Evolutionary conservation across 2,888 invertebrate species (phyloP), one percentile per base, ranked within the genome.

Genomic region (Monopis laevigella): DNA sequence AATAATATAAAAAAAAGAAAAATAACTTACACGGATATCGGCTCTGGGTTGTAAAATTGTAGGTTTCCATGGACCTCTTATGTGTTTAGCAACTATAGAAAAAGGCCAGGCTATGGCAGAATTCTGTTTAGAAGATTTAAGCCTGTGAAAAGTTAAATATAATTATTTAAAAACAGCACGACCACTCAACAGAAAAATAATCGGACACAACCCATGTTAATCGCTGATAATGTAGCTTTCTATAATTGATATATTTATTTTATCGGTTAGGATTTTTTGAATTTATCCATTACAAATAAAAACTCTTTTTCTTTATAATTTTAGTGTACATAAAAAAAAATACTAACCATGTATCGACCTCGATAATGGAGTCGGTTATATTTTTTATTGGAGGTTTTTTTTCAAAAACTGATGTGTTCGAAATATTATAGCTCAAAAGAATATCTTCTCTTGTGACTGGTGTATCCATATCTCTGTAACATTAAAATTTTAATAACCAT

Each of bases 381-480:
- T 52, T 46, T 6, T 45, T 39, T 28, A 63, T 51, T 0, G 67
- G 62, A 10, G 56, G 38, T 1, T 63, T 56, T 40, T 67, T 68
- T 43, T 73, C 70, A 48, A 78, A 78, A 35, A 78, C 77, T 0
- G 77, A 72, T 0, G 57, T 58, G 43, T 71, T 65, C 0, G 73
- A 70, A 12, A 73, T 65, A 24, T 73, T 73, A 51, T 78, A 78
- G 49, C 74, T 69, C 13, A 78, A 50, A 1, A 73, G 68, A 1
- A 74, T 59, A 3, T 66, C 61, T 10, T 74, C 71, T 1, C 59
- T 63, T 0, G 73, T 77, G 45, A 77, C 72, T 0, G 68, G 65
- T 28, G 67, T 62, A 1, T 66, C 66, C 13, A 69, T 50, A 24
- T 64, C 52, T 41, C 78, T 77, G 44, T 29, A 24, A 7, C 6